Base-by-base conservation (phyloP, 2,113 vertebrate species). In the Otus sunia region DNA sequence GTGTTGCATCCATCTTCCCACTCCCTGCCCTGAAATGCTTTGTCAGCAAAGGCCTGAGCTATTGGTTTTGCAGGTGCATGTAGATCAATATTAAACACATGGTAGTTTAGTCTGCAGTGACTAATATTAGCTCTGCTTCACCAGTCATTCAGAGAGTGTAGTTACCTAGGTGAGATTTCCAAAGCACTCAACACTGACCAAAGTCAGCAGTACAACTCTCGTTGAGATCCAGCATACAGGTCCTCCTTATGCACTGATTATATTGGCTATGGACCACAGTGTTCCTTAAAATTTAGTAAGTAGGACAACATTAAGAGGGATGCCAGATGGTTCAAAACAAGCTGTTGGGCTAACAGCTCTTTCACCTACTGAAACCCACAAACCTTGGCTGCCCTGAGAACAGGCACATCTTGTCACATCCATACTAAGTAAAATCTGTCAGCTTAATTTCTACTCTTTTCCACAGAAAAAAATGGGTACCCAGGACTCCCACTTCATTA, bases 21-120 rank as follows among this genome's bases (percentile, higher is more conserved):
- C 18, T 76, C 84, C 47, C 39, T 47, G 25, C 23, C 52, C 68
- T 30, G 30, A 93, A 96, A 88, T 59, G 86, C 91, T 90, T 80
- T 94, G 84, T 87, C 86, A 96, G 95, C 86, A 97, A 81, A 90
- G 55, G 30, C 56, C 72, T 89, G 80, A 94, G 89, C 88, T 94
- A 90, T 36, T 55, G 63, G 68, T 74, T 92, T 72, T 90, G 72
- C 90, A 96, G 88, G 81, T 95, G 62, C 73, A 56, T 25, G 74
- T 37, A 91, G 71, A 94, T 92, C 86, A 93, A 92, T 97, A 91
- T 62, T 91, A 80, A 97, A 77, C 53, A 87, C 86, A 23, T 5
- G 13, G 75, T 58, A 93, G 71, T 39, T 66, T 45, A 69, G 67
- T 58, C 39, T 71, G 32, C 86, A 79, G 58, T 80, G 49, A 77